Conservation (phyloP, 2,797 vertebrate species). For the Mormyrus proboscirostris region DNA sequence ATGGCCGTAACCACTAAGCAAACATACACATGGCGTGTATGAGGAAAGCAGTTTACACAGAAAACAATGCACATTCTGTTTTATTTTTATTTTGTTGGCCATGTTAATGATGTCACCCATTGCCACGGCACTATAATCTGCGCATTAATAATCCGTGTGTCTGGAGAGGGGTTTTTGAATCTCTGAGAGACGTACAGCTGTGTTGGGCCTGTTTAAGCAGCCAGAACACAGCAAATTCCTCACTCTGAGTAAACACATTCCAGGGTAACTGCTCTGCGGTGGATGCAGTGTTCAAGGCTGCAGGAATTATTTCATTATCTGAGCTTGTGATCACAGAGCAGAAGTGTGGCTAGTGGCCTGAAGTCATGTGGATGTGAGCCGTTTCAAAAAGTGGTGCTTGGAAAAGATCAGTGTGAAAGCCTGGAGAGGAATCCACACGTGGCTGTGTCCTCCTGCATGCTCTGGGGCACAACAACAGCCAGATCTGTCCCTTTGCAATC, state of each 20-base stretch:
- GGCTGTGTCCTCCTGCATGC: not conserved
- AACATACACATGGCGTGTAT: not conserved
- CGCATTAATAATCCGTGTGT: not conserved
- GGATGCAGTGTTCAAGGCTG: not conserved
- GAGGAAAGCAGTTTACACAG: not conserved
- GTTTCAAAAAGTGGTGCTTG: not conserved
- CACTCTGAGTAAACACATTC: constrained; percentile 15
- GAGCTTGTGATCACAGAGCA: not conserved
- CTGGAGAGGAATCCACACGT: not conserved
- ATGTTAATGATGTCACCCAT: not conserved
- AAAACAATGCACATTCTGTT: not conserved
- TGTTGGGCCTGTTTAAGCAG: not conserved
- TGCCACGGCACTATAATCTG: not conserved
- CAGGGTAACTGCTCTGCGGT: not conserved
- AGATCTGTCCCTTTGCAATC: not conserved
- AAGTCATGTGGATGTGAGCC: not conserved
- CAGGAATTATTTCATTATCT: not conserved
- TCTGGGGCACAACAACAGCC: not conserved
- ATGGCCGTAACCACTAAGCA: not conserved
- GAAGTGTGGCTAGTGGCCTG: not conserved
- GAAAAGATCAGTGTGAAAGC: not conserved
- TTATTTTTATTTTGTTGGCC: not conserved
- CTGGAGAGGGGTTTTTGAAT: not conserved
- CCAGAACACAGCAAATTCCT: not conserved
- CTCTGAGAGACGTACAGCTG: not conserved